Conservation (phyloP, 1,140 invertebrate genomes). For the Hydropsyche tenuis region DNA sequence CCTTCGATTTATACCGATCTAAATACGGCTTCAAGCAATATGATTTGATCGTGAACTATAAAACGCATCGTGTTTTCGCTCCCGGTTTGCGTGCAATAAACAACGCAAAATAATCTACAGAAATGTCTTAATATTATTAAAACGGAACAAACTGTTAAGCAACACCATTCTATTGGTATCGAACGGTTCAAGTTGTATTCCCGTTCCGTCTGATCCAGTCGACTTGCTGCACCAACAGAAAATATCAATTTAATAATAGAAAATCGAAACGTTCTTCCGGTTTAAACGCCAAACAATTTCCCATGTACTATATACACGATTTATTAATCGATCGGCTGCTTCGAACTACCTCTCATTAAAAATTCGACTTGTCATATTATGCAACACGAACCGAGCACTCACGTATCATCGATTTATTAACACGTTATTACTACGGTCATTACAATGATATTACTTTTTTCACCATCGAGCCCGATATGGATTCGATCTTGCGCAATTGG, state of each 20-base stretch:
- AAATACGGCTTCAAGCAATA: background rate
- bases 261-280: no score
- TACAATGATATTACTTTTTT: constrained; percentile 17
- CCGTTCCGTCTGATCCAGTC: constrained; percentile 36
- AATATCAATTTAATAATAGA: constrained; percentile 19
- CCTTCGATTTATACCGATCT: no score
- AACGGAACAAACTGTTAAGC: constrained; percentile 39
- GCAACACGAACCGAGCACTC: background rate
- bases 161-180: constrained; percentile 29
- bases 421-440: constrained; percentile 16
- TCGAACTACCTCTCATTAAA: background rate
- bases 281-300: no score
- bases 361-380: constrained; percentile 22
- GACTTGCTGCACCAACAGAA: constrained; percentile 18
- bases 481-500: background rate
- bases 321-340: no score
- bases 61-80: background rate
- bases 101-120: constrained; percentile 25
- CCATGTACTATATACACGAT: no score
- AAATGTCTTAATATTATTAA: constrained; percentile 38
- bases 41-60: background rate
- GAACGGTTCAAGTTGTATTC: constrained; percentile 33
- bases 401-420: constrained; percentile 13
- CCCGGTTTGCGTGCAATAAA: constrained; percentile 11
- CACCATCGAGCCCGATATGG: background rate